Evolutionary conservation across 2,113 vertebrate species (phyloP), one percentile per base, ranked within the genome.

Genomic region (Meriones unguiculatus): DNA sequence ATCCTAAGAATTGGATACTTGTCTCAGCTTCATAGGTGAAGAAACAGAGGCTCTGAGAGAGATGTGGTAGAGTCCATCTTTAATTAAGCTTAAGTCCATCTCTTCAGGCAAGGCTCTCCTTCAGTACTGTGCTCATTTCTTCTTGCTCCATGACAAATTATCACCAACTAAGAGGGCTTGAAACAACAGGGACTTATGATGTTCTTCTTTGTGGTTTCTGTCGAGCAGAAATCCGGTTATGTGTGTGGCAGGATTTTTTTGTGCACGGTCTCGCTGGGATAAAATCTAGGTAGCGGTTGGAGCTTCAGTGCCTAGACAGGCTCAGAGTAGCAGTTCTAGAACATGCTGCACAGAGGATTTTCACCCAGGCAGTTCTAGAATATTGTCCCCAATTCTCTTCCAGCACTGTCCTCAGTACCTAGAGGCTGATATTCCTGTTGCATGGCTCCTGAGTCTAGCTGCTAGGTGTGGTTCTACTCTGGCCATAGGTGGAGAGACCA

Each of bases 41-140:
- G 86, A 95, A 91, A 86, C 32, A 59, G 80, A 92, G 64, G 30
- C 30, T 4, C 41, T n/a, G 17, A 77, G 90, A 94, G 38, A 92
- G 11, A 64, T 87, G 32, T 35, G n/a, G 4, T 22, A 7, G 62
- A 80, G 32, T 35, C 2, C 4, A 11, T 80, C 35, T 32, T 22
- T 57, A 46, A 46, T 46, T 46, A 76, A 90, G 59, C 11, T 1
- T 8, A 72, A 85, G n/a, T 62, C 54, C 0, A 6, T 70, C 20
- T n/a, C 13, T 80, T 28, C 5, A 57, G 22, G 13, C 5, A 35
- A 62, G 14, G 4, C 35, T 84, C n/a, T 17, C 64, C 50, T 25
- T 0, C 7, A 64, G 6, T 18, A 20, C 28, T 62, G 13, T 0
- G 4, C 80, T 76, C 0, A 24, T 65, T 86, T 72, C 70, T 32